Evolutionary conservation across 2,888 invertebrate genomes (phyloP), one percentile per base, ranked within the genome.

Genomic region (Miltochrista miniata): DNA sequence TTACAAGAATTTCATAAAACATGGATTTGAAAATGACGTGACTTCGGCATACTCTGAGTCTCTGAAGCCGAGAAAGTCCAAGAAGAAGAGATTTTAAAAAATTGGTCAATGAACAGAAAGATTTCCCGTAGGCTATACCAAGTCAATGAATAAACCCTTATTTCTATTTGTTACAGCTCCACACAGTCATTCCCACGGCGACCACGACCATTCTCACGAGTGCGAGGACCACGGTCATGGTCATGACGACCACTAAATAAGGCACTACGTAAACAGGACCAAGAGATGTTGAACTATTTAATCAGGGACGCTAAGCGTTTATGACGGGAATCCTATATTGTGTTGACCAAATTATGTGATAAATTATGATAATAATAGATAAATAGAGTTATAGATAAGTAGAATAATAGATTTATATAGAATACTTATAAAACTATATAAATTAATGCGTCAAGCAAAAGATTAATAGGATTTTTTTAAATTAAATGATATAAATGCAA

Each of bases 151-250:
- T 31, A 11, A 31, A 31, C 2, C 31, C 31, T 31, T 31, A 31
- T 31, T 31, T 31, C 31, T 61, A 52, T 33, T 59, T 51, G 56
- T 81, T 79, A 18, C 82, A 90, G 89, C 86, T 56, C 76, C 76
- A 1, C 88, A 86, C 74, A 81, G 74, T 37, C 89, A 82, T 62
- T 60, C 64, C 0, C 73, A 79, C 49, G 66, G 55, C 43, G 49
- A 37, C 31, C 58, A 49, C 35, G 68, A 77, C 33, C 36, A 68
- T 50, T 10, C 11, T 11, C 14, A 31, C 5, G 10, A 7, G 5
- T 24, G 18, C 7, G 34, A 34, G 14, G 70, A 69, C 49, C 76
- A 79, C 48, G 71, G 72, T 0, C 81, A 84, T 56, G 70, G 74
- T 2, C 83, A 85, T 45, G 67, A 70, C 49, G 33, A 34, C n/a